Evolutionary conservation across 2,888 invertebrate genomes (phyloP), one percentile per base, ranked within the genome.

Genomic region (Ctenicera cuprea): DNA sequence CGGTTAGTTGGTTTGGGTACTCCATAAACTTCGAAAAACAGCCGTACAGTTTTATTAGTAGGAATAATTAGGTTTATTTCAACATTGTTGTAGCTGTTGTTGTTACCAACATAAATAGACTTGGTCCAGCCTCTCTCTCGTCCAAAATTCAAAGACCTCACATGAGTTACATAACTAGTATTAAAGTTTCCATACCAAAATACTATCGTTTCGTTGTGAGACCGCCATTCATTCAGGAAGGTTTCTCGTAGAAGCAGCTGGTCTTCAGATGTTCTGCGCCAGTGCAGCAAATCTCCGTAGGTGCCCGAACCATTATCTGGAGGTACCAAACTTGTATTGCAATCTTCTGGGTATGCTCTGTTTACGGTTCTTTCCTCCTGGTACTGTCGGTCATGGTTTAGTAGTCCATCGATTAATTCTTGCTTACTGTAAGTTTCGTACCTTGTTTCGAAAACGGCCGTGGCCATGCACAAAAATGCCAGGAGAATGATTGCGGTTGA

Each of bases 1-100:
- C 33, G 33, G 9, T 43, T n/a, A 43, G 1, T n/a, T 1, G 18
- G 16, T 18, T 18, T 18, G 4, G 14, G 45, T 18, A 18, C 16
- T 45, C 45, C 45, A 7, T 45, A 45, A 45, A 45, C 7, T 45
- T 45, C 45, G 18, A 45, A 45, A 1, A 45, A 45, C 16, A 45
- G 0, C 18, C 45, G 16, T 1, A 45, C 18, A 0, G 16, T 45
- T 7, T 45, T 45, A 7, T 45, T 18, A 1, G 45, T 18, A 18
- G 45, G 16, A 18, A 45, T 18, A 1, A 45, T 9, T 18, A 16
- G 0, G 8, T 45, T 45, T 1, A 45, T 45, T 45, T 45, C 45
- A 1, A 45, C 45, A 14, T 12, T 43, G 4, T 43, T 12, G 18
- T 1, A 1, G 4, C 16, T 45, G 8, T 18, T 18, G 45, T 16